These are phyloP conservation scores for Drosophila borealis DNA, from an alignment of 2,888 invertebrate species.

Conservation along the genomic window DNA sequence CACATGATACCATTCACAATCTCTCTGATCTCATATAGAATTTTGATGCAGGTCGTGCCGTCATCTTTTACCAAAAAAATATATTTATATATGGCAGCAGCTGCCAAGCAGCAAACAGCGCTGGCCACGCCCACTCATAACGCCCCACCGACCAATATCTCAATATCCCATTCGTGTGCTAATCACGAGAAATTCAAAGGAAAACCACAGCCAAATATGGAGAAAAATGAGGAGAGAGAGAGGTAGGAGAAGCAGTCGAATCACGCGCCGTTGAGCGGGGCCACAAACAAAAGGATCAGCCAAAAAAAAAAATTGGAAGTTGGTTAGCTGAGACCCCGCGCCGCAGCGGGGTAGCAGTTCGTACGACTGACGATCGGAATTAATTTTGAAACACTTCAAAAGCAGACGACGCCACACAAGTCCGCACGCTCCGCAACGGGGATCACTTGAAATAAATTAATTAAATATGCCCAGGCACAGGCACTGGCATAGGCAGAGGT, in stretches of 20 bases:
- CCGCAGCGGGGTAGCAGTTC: constrained; percentile 51
- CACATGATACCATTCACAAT: neutral
- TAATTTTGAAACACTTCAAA: constrained; percentile 82
- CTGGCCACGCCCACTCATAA: constrained; percentile 60
- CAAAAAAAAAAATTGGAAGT: constrained; percentile 47
- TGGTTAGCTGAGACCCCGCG: constrained; percentile 47
- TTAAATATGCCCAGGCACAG: constrained; percentile 67
- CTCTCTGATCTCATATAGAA: constrained; percentile 9
- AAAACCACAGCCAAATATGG: constrained; percentile 37
- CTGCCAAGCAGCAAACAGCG: constrained; percentile 50
- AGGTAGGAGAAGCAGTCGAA: constrained; percentile 28
- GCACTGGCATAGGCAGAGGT: constrained; percentile 8
- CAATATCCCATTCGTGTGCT: constrained; percentile 71
- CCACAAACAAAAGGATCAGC: constrained; percentile 56
- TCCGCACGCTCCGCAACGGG: constrained; percentile 56
- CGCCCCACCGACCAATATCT: constrained; percentile 41
- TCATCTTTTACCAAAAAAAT: constrained; percentile 7
- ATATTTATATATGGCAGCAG: constrained; percentile 45
- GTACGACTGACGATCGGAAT: constrained; percentile 76
- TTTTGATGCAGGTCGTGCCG: constrained; percentile 20
- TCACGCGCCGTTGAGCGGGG: constrained; percentile 63
- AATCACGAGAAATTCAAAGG: constrained; percentile 77
- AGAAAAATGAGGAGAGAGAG: neutral
- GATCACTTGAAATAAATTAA: constrained; percentile 75
- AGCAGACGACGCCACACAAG: constrained; percentile 51